A percentile compares a stretch with the other conserved stretches of the same genome.
Evolutionary conservation across 2,113 vertebrate species (phyloP).

Genomic region (Rattus rattus): DNA sequence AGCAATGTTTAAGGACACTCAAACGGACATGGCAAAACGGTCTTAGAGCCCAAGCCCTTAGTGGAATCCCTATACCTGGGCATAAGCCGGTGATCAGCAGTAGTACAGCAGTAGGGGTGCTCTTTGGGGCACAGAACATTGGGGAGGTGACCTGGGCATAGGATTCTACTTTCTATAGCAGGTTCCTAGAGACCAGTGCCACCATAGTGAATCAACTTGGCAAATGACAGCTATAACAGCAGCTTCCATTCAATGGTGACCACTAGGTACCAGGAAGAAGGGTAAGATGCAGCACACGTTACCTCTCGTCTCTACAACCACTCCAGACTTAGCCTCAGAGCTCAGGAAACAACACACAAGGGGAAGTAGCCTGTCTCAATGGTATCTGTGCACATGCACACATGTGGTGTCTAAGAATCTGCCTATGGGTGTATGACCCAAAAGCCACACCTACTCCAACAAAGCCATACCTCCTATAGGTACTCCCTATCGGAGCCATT

Average conservation of each 20-base stretch:
- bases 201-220: neutral
- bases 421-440: neutral
- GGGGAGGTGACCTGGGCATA: neutral
- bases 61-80: neutral
- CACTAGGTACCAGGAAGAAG: neutral
- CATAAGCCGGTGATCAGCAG: neutral
- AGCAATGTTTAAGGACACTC: neutral
- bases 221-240: rapidly evolving
- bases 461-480: neutral
- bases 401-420: neutral
- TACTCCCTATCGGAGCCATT: neutral
- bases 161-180: neutral
- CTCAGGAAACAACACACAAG: neutral
- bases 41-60: neutral
- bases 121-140: neutral
- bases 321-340: neutral
- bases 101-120: neutral
- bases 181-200: neutral
- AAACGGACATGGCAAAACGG: neutral
- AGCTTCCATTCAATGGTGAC: neutral
- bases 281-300: neutral
- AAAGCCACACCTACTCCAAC: neutral
- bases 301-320: neutral
- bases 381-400: neutral
- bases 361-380: neutral